Base-by-base conservation (phyloP, 1,140 invertebrate genomes). In the Rhyzopertha dominica region DNA sequence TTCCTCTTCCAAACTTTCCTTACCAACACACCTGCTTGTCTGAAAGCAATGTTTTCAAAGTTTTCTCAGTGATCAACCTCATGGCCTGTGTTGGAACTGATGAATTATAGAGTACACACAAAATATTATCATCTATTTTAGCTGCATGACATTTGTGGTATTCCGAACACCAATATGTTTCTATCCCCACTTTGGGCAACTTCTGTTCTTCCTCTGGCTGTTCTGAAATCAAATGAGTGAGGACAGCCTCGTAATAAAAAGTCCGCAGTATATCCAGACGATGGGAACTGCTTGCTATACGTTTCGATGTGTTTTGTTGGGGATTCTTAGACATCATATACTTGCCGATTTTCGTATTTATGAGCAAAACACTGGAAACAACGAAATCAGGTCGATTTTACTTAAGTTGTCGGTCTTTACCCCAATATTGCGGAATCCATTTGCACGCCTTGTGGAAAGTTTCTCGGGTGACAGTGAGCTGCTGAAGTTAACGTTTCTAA, bases 141-240 rank as follows among this genome's bases (percentile, higher is more conserved):
- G 80, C 58, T 9, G 78, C 82, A 55, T 89, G 85, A 58, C 86
- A 87, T 69, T 91, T 91, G 62, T 90, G 83, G 62, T 86, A 86
- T 62, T 89, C 85, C 0, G 84, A 86, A 59, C 82, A 82, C 77
- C 85, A 83, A 64, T 88, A 90, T 3, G 83, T 82, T 70, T 90
- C 87, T 63, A 73, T 67, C 28, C 65, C 64, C 12, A 65, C 59
- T 38, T 65, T 57, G 38, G 64, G 62, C n/a, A n/a, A n/a, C n/a
- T 40, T 36, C 8, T 37, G 30, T 36, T 53, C 29, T 14, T 56
- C 49, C 10, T 53, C 38, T 22, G 29, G 45, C 4, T n/a, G n/a
- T n/a, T n/a, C n/a, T n/a, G n/a, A n/a, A 20, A 58, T 36, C 23
- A 67, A 55, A 54, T 70, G 68, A n/a, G 63, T 73, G 50, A 59